A percentile compares a stretch with the other conserved stretches of the same genome.
Evolutionary conservation across 2,797 vertebrate genomes (phyloP).

Genomic region (Gouania willdenowi): DNA sequence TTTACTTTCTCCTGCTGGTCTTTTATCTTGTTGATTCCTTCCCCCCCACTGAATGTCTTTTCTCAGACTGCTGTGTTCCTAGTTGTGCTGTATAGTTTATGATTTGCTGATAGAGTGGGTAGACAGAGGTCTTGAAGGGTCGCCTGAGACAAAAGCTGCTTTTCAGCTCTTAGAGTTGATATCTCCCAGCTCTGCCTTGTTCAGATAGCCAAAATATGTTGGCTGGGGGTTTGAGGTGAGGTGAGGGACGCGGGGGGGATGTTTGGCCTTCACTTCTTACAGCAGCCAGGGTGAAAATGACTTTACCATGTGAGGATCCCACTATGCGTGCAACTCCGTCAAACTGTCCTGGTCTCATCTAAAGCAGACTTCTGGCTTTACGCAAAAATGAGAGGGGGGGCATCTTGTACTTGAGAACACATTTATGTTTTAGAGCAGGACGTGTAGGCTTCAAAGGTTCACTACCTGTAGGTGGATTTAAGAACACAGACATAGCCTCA

Average conservation of each 20-base stretch:
- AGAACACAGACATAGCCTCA: too few species aligned
- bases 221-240: conserved; percentile 33
- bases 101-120: conserved; percentile 55
- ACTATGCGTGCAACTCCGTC: conserved; percentile 16
- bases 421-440: conserved; percentile 7
- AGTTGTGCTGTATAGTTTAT: conserved; percentile 42
- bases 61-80: conserved; percentile 36
- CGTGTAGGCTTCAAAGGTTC: too few species aligned
- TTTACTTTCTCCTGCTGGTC: conserved; percentile 31
- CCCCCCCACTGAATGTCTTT: conserved; percentile 6
- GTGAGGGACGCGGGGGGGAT: conserved; percentile 16
- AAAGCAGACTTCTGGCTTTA: conserved; percentile 36
- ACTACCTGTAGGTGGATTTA: too few species aligned
- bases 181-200: conserved; percentile 39
- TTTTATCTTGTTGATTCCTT: conserved; percentile 26
- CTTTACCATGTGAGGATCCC: conserved; percentile 58
- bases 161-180: conserved; percentile 55
- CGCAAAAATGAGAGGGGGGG: too few species aligned
- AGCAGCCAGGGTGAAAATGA: conserved; percentile 65
- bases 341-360: conserved; percentile 42
- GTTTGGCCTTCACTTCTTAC: conserved; percentile 46
- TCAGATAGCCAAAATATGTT: conserved; percentile 52
- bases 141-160: conserved; percentile 58
- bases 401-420: conserved; percentile 1
- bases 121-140: conserved; percentile 41